Evolutionary conservation across 2,888 invertebrate genomes (phyloP).

Genomic region (Cryptus armator): DNA sequence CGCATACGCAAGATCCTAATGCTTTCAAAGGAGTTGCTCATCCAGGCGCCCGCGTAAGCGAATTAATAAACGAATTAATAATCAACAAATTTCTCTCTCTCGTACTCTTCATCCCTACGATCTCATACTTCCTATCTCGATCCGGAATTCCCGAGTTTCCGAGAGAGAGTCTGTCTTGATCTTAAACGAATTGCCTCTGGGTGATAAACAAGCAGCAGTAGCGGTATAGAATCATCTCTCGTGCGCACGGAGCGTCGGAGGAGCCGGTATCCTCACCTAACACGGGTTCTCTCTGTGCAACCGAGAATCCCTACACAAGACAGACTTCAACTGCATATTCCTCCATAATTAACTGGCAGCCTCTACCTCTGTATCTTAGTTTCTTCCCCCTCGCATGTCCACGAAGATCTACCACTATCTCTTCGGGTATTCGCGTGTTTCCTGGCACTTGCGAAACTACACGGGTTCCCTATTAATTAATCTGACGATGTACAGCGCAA

Average conservation of each 20-base stretch:
- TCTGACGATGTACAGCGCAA: background rate
- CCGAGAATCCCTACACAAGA: slow-evolving; percentile 23
- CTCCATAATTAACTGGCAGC: slow-evolving; percentile 58
- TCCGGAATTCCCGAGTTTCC: slow-evolving; percentile 14
- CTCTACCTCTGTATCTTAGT: slow-evolving; percentile 12
- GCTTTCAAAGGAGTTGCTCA: slow-evolving; percentile 50
- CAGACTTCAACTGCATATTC: slow-evolving; percentile 46
- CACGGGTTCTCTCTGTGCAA: slow-evolving; percentile 1
- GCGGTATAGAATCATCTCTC: slow-evolving; percentile 12
- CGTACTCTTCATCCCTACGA: slow-evolving; percentile 29
- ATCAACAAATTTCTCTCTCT: slow-evolving; percentile 63
- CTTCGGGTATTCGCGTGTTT: slow-evolving; percentile 23
- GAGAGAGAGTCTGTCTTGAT: slow-evolving; percentile 31
- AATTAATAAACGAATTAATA: slow-evolving; percentile 76
- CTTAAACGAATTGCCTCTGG: slow-evolving; percentile 53
- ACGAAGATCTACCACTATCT: slow-evolving; percentile 23
- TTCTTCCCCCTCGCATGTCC: slow-evolving; percentile 23
- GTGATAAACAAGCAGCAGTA: slow-evolving; percentile 28
- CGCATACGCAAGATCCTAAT: slow-evolving; percentile 18
- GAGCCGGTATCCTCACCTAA: background rate
- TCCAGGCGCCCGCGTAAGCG: slow-evolving; percentile 68
- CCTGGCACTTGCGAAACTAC: slow-evolving; percentile 35
- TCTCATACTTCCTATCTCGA: background rate
- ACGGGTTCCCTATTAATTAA: slow-evolving; percentile 31
- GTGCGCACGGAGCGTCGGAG: slow-evolving; percentile 3